These are phyloP conservation scores for Labroides dimidiatus DNA, from an alignment of 2,797 vertebrate genomes.

Conservation along the genomic window DNA sequence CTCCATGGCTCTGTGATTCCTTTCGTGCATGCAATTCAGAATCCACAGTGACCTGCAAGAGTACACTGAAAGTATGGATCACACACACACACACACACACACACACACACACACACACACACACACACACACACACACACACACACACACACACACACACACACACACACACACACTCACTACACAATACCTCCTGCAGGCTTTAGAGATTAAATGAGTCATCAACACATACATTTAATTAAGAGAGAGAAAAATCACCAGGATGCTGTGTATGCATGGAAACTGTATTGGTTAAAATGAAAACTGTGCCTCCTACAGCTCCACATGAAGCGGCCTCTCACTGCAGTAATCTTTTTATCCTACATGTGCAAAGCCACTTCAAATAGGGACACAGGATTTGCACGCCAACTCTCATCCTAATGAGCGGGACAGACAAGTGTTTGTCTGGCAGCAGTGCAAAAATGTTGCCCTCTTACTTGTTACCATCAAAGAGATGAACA, in stretches of 20 bases:
- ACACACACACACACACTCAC: too few relatives aligned
- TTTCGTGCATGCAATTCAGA: conserved; percentile 27
- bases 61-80: conserved; percentile 18
- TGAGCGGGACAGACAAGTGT: conserved; percentile 55
- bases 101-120: too few relatives aligned
- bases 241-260: conserved; percentile 55
- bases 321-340: conserved; percentile 38
- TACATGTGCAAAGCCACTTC: conserved; percentile 57
- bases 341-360: conserved; percentile 61
- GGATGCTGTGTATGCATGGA: conserved; percentile 45
- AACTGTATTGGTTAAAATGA: conserved; percentile 37
- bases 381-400: conserved; percentile 51
- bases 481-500: conserved; percentile 39
- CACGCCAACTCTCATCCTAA: conserved; percentile 50
- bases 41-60: conserved; percentile 25
- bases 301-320: conserved; percentile 28
- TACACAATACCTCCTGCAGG: conserved; percentile 23
- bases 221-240: conserved; percentile 65
- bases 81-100: neutral
- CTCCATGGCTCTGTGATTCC: conserved; percentile 29
- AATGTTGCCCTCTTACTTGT: conserved; percentile 31
- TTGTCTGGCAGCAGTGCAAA: conserved; percentile 49
- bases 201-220: conserved; percentile 68
- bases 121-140: neutral
- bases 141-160: neutral